These are phyloP conservation scores for Platycheirus albimanus DNA, from an alignment of 2,888 invertebrate genomes.

Conservation along the genomic window DNA sequence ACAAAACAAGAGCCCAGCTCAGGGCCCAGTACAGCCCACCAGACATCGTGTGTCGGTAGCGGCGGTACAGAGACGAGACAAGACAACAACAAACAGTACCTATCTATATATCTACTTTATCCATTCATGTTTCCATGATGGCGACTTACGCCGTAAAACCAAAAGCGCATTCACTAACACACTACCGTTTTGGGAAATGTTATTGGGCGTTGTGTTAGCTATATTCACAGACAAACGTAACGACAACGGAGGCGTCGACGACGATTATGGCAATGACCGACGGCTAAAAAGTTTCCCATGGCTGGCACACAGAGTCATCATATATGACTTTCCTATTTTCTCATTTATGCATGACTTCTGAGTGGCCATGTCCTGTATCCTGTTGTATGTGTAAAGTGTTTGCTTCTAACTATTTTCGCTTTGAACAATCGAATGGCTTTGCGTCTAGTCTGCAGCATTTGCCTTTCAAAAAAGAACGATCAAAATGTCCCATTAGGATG, in stretches of 20 bases:
- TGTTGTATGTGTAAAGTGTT: slow-evolving; percentile 27
- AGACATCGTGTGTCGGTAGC: slow-evolving; percentile 2
- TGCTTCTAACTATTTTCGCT: slow-evolving; percentile 35
- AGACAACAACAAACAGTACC: background rate
- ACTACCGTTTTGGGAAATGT: slow-evolving; percentile 16
- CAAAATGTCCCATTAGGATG: slow-evolving; percentile 21
- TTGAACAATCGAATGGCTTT: slow-evolving; percentile 18
- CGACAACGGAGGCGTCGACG: slow-evolving; percentile 15
- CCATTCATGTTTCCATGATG: slow-evolving; percentile 45
- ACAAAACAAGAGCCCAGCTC: background rate
- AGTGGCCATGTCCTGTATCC: too few relatives aligned
- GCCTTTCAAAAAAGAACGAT: slow-evolving; percentile 7
- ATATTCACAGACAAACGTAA: too few relatives aligned
- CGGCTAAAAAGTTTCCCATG: slow-evolving; percentile 1
- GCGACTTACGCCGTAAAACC: slow-evolving; percentile 39
- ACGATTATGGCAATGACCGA: slow-evolving; percentile 21
- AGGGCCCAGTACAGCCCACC: background rate
- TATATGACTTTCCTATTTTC: slow-evolving; percentile 26
- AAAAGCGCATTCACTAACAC: background rate
- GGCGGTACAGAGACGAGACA: background rate
- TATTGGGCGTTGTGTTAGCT: slow-evolving; percentile 13
- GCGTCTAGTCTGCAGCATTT: slow-evolving; percentile 20
- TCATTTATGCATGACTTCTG: slow-evolving; percentile 34
- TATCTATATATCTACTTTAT: slow-evolving; percentile 38
- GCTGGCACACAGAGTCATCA: slow-evolving; percentile 16